These are phyloP conservation scores for Aurelia coerulea DNA, from an alignment of 30 jellyfish, hydroid and myxozoan genomes.

Conservation along the genomic window DNA sequence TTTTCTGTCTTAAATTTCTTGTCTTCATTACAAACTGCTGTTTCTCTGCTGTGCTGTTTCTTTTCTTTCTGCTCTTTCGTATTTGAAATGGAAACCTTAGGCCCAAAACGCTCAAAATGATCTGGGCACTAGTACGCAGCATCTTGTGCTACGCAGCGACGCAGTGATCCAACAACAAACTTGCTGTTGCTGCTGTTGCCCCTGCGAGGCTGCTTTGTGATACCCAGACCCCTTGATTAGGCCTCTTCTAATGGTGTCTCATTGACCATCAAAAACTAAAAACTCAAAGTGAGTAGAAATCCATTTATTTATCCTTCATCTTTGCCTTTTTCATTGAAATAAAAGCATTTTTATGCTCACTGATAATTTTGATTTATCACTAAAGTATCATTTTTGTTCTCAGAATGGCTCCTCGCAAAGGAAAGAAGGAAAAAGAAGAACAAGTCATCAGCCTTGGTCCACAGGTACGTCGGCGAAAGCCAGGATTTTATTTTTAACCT, in stretches of 20 bases:
- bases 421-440: slow-evolving; percentile 98
- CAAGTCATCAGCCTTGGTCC: slow-evolving; percentile 98
- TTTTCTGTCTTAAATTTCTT: too few relatives aligned
- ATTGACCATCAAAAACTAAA: background rate
- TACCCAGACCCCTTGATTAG: background rate
- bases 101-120: too few relatives aligned
- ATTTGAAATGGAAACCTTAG: too few relatives aligned
- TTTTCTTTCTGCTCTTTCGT: too few relatives aligned
- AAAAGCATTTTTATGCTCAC: too few relatives aligned
- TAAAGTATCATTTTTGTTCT: background rate
- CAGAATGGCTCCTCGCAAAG: slow-evolving; percentile 99
- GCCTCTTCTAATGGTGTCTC: slow-evolving; percentile 44
- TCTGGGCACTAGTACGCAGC: too few relatives aligned
- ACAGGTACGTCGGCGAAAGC: slow-evolving; percentile 63
- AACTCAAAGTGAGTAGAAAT: slow-evolving; percentile 1
- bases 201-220: background rate
- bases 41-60: too few relatives aligned
- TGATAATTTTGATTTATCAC: background rate
- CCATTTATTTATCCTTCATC: background rate
- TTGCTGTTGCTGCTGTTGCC: background rate
- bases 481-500: background rate
- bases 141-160: too few relatives aligned
- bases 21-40: too few relatives aligned
- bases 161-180: too few relatives aligned
- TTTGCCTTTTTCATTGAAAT: background rate